Conservation (phyloP, 1,140 invertebrate species). For the Sycophila sp. region DNA sequence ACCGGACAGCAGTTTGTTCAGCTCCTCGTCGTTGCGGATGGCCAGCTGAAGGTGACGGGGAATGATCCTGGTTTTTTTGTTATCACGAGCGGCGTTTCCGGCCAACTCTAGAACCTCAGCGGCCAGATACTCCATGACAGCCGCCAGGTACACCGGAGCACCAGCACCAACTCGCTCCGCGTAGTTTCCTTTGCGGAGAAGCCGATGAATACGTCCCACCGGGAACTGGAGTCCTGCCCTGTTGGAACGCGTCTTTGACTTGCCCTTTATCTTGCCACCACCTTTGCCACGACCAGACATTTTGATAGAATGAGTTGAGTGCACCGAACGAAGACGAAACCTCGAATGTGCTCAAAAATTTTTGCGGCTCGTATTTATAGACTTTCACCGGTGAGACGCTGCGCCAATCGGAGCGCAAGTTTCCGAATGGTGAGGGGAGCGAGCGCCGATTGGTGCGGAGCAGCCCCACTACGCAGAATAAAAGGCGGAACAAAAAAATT, state of each 20-base stretch:
- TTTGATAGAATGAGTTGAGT: not conserved
- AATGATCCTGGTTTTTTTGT: not conserved
- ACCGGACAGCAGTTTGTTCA: not conserved
- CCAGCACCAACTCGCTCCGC: conserved; percentile 76
- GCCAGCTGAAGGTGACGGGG: not conserved
- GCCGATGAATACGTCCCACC: conserved; percentile 76
- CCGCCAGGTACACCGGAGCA: conserved; percentile 78
- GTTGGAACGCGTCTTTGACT: conserved; percentile 71
- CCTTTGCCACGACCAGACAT: conserved; percentile 73
- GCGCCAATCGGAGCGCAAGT: not conserved
- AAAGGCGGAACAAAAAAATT: not conserved
- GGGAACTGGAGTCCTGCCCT: conserved; percentile 78
- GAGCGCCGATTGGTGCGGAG: not conserved
- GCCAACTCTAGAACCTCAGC: conserved; percentile 84
- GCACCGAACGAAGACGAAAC: not conserved
- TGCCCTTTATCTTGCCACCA: conserved; percentile 72
- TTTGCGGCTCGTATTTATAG: not conserved
- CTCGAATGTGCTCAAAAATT: not conserved
- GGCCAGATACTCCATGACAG: conserved; percentile 71
- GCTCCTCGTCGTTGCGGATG: not conserved
- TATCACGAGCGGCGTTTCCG: conserved; percentile 77
- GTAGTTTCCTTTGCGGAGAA: conserved; percentile 77
- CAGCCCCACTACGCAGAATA: not conserved
- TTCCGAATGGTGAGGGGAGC: not conserved
- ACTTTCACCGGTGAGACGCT: not conserved